Evolutionary conservation across 2,888 invertebrate species (phyloP), one percentile per base, ranked within the genome.

Genomic region (Drosophila heteroneura): DNA sequence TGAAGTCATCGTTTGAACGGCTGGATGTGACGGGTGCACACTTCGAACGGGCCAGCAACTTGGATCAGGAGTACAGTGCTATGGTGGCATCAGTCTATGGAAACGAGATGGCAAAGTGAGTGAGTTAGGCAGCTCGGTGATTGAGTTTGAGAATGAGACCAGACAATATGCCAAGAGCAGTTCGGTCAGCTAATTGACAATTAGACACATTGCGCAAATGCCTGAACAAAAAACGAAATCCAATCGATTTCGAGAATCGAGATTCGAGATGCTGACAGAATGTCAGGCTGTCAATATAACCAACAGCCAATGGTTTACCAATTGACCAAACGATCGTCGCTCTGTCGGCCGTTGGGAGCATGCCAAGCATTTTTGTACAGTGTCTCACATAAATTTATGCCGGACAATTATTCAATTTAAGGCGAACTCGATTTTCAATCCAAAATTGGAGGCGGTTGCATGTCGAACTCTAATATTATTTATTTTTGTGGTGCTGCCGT

Each of bases 21-120:
- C 78, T 85, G 58, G 92, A 92, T 64, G 78, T 89, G 53, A 79
- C 74, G 9, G 75, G 79, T 12, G 71, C 80, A 51, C 74, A 76
- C 6, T 73, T 70, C 9, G 56, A 57, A 26, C 67, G 88, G n/a
- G 54, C 82, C 41, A 80, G 39, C 22, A 91, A 91, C 61, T 73
- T 93, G 88, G 92, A 93, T 66, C 91, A 83, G 74, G 91, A 92
- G 67, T 92, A 93, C 66, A 92, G 90, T 61, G 92, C 91, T 4
- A 90, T 93, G 86, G 91, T 93, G 57, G 92, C 92, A 32, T 82
- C 91, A 39, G 90, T 91, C 53, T 92, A 89, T 76, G 91, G 92
- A 63, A 91, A 83, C 68, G 92, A 93, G 72, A 79, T 84, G 60
- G 83, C 87, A 74, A 90, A 91, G 93, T 93, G 85, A 90, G 93